Evolutionary conservation across 2,888 invertebrate species (phyloP).

Genomic region (Aspidiotus destructor): DNA sequence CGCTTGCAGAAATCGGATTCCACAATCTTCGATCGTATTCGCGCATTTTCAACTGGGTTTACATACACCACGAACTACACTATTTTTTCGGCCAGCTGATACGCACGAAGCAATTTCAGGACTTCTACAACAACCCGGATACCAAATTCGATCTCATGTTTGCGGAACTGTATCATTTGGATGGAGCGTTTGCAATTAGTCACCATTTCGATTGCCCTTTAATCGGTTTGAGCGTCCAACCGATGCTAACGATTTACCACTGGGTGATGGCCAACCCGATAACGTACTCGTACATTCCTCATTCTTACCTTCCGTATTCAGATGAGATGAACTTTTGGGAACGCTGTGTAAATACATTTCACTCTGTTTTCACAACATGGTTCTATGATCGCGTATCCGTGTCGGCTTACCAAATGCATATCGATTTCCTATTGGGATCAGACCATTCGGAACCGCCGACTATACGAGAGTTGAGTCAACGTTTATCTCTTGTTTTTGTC

Average conservation of each 20-base stretch:
- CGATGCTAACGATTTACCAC: conserved; percentile 5
- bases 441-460: background rate
- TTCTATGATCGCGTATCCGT: background rate
- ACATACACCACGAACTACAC: background rate
- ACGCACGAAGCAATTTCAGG: background rate
- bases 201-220: conserved; percentile 6
- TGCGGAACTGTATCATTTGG: conserved; percentile 5
- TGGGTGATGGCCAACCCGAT: conserved; percentile 10
- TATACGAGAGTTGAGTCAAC: background rate
- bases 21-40: background rate
- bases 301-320: conserved; percentile 15
- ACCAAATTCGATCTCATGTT: conserved; percentile 17
- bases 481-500: conserved; percentile 17
- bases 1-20: background rate
- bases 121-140: background rate
- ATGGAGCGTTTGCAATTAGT: background rate
- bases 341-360: conserved; percentile 6
- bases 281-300: conserved; percentile 18
- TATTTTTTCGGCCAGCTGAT: conserved; percentile 2
- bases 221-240: conserved; percentile 11
- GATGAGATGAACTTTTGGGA: conserved; percentile 22
- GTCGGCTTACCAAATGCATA: background rate
- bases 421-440: background rate
- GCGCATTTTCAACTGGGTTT: conserved; percentile 6
- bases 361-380: background rate